Conservation (phyloP, 2,113 vertebrate species). For the Pelusios castaneus region DNA sequence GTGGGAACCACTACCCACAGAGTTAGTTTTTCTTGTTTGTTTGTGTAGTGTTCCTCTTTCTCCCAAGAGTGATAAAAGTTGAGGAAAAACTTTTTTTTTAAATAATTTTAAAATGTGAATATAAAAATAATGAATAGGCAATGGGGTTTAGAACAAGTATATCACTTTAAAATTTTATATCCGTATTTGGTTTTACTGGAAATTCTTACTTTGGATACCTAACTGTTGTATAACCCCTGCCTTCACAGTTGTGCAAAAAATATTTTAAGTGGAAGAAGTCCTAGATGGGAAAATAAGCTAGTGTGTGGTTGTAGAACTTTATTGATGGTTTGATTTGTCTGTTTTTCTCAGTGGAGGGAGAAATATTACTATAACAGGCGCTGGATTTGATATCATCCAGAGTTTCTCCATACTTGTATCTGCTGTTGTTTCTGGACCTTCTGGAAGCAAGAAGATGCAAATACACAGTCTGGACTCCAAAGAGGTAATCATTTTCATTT, state of each 20-base stretch:
- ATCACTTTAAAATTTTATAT: not conserved
- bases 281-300: not conserved
- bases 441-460: conserved; percentile 59
- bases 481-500: conserved; percentile 42
- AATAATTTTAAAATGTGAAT: not conserved
- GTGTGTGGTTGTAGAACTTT: not conserved
- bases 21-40: not conserved
- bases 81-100: not conserved
- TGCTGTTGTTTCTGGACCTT: conserved; percentile 63
- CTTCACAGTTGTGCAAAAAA: not conserved
- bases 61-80: not conserved
- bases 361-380: conserved; percentile 84
- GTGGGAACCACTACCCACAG: not conserved
- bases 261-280: not conserved
- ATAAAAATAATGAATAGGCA: not conserved
- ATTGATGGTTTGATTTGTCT: not conserved
- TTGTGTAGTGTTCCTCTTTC: not conserved
- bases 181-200: not conserved
- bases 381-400: conserved; percentile 90
- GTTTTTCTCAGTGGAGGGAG: conserved; percentile 87
- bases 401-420: conserved; percentile 84
- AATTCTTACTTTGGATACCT: not conserved
- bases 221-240: not conserved
- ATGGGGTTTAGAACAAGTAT: not conserved
- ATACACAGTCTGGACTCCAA: conserved; percentile 1